These are phyloP conservation scores for Kryphioiulus occultus DNA, from an alignment of 2,888 invertebrate genomes.

Conservation along the genomic window DNA sequence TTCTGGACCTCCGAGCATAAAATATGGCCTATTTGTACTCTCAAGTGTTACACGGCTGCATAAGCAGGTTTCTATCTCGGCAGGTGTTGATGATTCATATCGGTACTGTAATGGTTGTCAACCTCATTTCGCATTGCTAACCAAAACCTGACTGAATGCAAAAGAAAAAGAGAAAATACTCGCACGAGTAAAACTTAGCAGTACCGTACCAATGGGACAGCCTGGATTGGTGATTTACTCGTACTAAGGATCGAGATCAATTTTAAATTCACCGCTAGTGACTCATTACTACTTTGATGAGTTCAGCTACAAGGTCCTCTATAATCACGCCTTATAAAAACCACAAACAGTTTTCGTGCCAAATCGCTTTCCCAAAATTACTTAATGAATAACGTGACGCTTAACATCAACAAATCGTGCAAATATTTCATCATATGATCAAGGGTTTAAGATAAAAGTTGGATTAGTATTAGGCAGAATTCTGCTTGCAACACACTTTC, in stretches of 20 bases:
- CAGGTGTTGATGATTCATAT: constrained; percentile 31
- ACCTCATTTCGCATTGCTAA: background rate
- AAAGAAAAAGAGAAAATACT: background rate
- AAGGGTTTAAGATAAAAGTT: no score
- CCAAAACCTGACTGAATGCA: background rate
- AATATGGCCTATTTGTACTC: background rate
- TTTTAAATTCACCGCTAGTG: background rate
- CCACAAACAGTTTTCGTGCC: no score
- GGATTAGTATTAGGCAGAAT: no score
- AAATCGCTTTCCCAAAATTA: no score
- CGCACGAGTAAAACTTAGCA: background rate
- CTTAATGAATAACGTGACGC: no score
- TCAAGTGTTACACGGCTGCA: background rate
- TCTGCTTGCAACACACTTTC: no score
- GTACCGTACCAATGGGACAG: background rate
- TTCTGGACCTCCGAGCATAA: background rate
- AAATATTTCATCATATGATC: no score
- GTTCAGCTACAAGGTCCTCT: background rate
- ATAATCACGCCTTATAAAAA: background rate
- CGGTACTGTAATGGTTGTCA: background rate
- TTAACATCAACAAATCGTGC: no score
- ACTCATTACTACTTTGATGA: background rate
- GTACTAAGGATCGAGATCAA: background rate
- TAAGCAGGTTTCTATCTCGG: constrained; percentile 12
- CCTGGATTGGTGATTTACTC: background rate